Evolutionary conservation across 2,797 vertebrate genomes (phyloP), one percentile per base, ranked within the genome.

Genomic region (Peromyscus attwateri): DNA sequence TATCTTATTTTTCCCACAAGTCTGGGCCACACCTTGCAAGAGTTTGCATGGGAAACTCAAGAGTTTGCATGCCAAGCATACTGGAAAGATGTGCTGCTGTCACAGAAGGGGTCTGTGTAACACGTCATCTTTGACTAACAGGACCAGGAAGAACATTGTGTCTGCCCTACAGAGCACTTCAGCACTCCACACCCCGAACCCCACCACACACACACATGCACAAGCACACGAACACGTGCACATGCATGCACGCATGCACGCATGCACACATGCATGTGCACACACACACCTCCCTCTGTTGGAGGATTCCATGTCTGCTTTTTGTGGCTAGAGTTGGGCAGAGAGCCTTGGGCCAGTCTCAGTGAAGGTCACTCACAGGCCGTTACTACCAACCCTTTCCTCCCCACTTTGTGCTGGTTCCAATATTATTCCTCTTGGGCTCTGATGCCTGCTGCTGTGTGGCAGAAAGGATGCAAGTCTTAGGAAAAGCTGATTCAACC

Each of bases 361-460:
- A 71, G 1, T 88, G 60, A 79, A 92, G 93, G 81, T 95, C 97
- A 91, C 75, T 94, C 81, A 49, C 3, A 0, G 76, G 81, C 68
- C 82, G 40, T 84, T 79, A 79, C 92, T 70, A 87, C 64, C 92
- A 79, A 88, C 79, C 57, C 40, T 84, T 49, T 64, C 76, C 89
- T 68, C 19, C 91, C 70, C 27, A 37, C 70, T 70, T 71, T 88
- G 83, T 91, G 40, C 64, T 2, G 40, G 21, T 70, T 87, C 96
- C 55, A 71, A 6, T 37, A 49, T 14, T 75, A 82, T 73, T 91
- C 92, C 92, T 93, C 49, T 81, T 76, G 87, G 80, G n/a, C 84
- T 57, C 85, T 80, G 68, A 25, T 70, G 40, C 93, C 93, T 92
- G 79, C 64, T 84, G 27, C 75, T 52, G 25, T 68, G 60, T 4